Evolutionary conservation across 2,888 invertebrate genomes (phyloP).

Genomic region (Agapetus fuscipes): DNA sequence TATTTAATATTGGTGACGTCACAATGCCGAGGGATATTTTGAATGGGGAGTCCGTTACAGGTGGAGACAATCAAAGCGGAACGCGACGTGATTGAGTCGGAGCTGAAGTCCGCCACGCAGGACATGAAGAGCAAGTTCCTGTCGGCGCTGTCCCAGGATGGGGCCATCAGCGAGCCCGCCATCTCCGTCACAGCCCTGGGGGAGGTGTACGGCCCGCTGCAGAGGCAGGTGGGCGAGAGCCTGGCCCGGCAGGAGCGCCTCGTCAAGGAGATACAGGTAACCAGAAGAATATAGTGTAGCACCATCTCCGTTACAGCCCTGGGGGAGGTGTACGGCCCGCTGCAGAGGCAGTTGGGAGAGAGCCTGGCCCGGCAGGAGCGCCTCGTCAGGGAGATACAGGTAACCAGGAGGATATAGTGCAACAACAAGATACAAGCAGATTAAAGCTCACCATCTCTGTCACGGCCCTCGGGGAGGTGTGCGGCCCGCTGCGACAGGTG

Average conservation of each 20-base stretch:
- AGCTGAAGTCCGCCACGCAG: constrained; percentile 67
- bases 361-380: constrained; percentile 63
- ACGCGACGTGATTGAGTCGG: constrained; percentile 81
- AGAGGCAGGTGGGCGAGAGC: constrained; percentile 68
- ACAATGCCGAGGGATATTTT: too few relatives aligned
- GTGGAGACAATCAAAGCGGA: constrained; percentile 82
- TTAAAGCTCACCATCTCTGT: constrained; percentile 62
- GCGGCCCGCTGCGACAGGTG: constrained; percentile 70
- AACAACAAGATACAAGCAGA: too few relatives aligned
- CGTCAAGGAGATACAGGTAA: constrained; percentile 55
- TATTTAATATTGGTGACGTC: too few relatives aligned
- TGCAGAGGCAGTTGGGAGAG: constrained; percentile 70
- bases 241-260: constrained; percentile 61
- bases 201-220: constrained; percentile 64
- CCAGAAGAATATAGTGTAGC: too few relatives aligned
- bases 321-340: constrained; percentile 62
- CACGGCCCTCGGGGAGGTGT: constrained; percentile 61
- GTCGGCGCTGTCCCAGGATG: constrained; percentile 63
- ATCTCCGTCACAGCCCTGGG: constrained; percentile 64
- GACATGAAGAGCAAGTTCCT: constrained; percentile 80
- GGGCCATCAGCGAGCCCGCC: constrained; percentile 68
- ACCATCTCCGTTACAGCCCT: constrained; percentile 60
- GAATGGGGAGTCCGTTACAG: too few relatives aligned
- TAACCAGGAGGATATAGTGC: too few relatives aligned
- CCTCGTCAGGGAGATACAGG: constrained; percentile 59